Evolutionary conservation across 2,888 invertebrate genomes (phyloP).

Genomic region (Chymomyza procnemis): DNA sequence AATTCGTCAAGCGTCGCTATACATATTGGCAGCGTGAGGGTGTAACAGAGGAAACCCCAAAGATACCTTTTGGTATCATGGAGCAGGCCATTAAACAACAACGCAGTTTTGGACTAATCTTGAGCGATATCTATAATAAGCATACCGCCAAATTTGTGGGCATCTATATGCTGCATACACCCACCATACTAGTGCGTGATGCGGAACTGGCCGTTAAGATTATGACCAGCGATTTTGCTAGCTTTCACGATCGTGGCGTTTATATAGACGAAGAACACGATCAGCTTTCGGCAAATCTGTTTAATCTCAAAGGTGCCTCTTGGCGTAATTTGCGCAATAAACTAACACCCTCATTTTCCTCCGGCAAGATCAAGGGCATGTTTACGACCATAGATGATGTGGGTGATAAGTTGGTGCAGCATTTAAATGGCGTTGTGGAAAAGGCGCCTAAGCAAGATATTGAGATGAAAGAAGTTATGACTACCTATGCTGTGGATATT

Average conservation of each 20-base stretch:
- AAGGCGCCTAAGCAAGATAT: slow-evolving; percentile 74
- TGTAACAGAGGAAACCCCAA: slow-evolving; percentile 80
- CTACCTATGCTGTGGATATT: slow-evolving; percentile 77
- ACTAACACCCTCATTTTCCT: slow-evolving; percentile 84
- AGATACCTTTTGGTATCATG: slow-evolving; percentile 84
- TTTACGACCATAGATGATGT: slow-evolving; percentile 82
- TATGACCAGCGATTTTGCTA: slow-evolving; percentile 82
- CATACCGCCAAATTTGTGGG: slow-evolving; percentile 79
- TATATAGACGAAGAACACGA: slow-evolving; percentile 82
- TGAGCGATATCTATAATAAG: slow-evolving; percentile 81
- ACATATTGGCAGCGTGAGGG: slow-evolving; percentile 81
- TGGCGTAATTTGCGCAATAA: slow-evolving; percentile 84
- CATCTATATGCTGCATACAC: slow-evolving; percentile 82
- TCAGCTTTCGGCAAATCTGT: slow-evolving; percentile 81
- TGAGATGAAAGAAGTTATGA: slow-evolving; percentile 78
- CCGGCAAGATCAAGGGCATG: slow-evolving; percentile 84
- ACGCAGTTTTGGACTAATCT: slow-evolving; percentile 82
- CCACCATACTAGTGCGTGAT: slow-evolving; percentile 83
- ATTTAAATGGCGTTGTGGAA: slow-evolving; percentile 74
- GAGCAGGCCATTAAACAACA: slow-evolving; percentile 80
- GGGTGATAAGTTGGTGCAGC: slow-evolving; percentile 80
- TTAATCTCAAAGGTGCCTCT: slow-evolving; percentile 76
- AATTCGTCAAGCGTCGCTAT: slow-evolving; percentile 50
- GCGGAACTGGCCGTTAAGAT: slow-evolving; percentile 82
- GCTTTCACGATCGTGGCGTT: slow-evolving; percentile 84